A percentile compares a stretch with the other conserved stretches of the same genome.
These are phyloP conservation scores for Scaptomyza graminum DNA, from an alignment of 1,140 invertebrate genomes.

Conservation along the genomic window DNA sequence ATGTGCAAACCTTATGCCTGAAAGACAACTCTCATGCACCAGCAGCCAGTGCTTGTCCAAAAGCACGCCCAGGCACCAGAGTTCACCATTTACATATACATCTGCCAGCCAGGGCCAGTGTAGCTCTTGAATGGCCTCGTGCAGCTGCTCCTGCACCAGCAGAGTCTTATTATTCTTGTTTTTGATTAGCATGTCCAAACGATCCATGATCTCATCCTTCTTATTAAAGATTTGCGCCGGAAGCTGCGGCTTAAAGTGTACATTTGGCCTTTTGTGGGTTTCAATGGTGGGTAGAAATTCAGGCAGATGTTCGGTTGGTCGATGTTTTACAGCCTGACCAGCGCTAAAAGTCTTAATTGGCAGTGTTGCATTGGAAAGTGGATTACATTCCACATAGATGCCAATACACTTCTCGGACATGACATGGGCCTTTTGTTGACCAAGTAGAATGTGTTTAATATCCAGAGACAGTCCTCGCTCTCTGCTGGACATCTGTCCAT, in stretches of 20 bases:
- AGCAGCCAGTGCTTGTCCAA: constrained; percentile 88
- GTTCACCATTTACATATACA: constrained; percentile 87
- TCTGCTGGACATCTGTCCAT: constrained; percentile 49
- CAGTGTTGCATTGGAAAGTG: constrained; percentile 54
- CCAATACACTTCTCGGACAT: constrained; percentile 56
- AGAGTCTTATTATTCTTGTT: constrained; percentile 71
- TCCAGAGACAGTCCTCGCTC: constrained; percentile 36
- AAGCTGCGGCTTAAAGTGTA: constrained; percentile 68
- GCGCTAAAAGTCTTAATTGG: constrained; percentile 74
- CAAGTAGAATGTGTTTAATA: background rate
- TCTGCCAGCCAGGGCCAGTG: constrained; percentile 88
- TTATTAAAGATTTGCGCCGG: constrained; percentile 56
- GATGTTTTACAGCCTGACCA: constrained; percentile 41
- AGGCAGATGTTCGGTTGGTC: constrained; percentile 11
- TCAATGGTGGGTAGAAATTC: constrained; percentile 56
- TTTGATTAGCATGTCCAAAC: constrained; percentile 65
- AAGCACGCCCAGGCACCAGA: constrained; percentile 87
- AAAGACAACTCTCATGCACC: constrained; percentile 85
- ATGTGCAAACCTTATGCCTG: constrained; percentile 84
- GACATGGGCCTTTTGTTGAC: constrained; percentile 46
- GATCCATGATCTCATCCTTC: constrained; percentile 73
- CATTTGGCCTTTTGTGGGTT: constrained; percentile 68
- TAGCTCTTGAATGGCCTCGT: constrained; percentile 72
- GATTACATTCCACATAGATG: constrained; percentile 74
- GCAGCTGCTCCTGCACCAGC: constrained; percentile 69